Percentiles rank a stretch among this genome's conserved stretches.
Conservation (phyloP, 2,113 vertebrate genomes). For the Ceuthmochares aereus region DNA sequence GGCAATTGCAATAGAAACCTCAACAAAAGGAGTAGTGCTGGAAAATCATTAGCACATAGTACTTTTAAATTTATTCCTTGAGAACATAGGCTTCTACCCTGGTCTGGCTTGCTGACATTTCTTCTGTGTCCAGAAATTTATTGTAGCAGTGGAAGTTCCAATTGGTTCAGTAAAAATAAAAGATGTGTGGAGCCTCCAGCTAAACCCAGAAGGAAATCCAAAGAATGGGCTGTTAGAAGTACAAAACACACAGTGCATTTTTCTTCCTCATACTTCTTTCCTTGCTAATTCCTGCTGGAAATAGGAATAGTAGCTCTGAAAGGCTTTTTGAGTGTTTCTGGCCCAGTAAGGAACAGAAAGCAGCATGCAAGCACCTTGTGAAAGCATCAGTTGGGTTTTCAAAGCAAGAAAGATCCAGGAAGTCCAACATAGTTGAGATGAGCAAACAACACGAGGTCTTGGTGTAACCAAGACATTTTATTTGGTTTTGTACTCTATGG, state of each 20-base stretch:
- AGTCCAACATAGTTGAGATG: background rate
- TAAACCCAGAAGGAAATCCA: background rate
- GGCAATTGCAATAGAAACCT: background rate
- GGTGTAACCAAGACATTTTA: background rate
- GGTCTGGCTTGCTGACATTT: background rate
- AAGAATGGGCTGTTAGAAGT: background rate
- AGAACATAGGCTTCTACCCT: background rate
- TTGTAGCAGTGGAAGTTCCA: background rate
- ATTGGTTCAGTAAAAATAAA: background rate
- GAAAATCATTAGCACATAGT: conserved; percentile 5
- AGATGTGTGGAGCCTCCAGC: background rate
- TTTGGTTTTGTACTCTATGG: background rate
- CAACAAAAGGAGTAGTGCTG: background rate
- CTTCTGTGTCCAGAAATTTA: background rate
- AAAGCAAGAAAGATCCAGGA: background rate
- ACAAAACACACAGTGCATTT: background rate
- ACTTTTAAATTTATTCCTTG: conserved; percentile 16
- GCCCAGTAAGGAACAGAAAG: background rate
- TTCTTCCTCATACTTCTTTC: background rate
- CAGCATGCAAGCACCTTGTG: background rate
- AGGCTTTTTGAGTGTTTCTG: background rate
- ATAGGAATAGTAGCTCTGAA: background rate
- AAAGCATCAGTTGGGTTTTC: background rate
- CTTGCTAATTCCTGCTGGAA: background rate
- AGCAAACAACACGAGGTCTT: background rate